Base-by-base conservation (phyloP, 2,888 invertebrate genomes). In the Caenorhabditis sp. region DNA sequence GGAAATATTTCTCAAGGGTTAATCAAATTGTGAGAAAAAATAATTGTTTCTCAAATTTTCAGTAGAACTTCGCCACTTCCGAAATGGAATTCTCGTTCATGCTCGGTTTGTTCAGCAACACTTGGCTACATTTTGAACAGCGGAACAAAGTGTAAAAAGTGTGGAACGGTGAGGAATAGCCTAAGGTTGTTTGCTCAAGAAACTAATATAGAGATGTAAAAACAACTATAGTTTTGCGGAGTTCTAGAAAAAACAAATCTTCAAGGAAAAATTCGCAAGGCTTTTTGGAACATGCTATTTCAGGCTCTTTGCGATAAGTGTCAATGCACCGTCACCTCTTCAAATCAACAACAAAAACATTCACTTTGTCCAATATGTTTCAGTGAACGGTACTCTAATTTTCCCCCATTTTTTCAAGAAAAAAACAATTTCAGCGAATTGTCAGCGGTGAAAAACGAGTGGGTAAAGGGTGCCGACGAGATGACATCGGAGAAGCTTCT, bases 81-180 rank as follows among this genome's bases (percentile, higher is more conserved):
- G 2, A 67, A 68, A 62, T 72, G 72, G 72, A 72, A 72, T 26
- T 62, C 51, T 55, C 59, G 61, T 19, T 50, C 62, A 19, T 81
- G 81, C 61, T 63, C 69, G 1, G 69, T 60, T 1, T 81, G 81
- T 53, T 60, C 66, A 19, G 60, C 65, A 19, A 79, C 76, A n/a
- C 62, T 81, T n/a, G 81, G 81, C 5, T 81, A 78, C 58, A 76
- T 81, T 53, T 53, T 81, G 24, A 78, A 81, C 43, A 70, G 76
- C 36, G 81, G 81, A 1, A 69, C 72, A 3, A 78, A 78, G 54
- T 81, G 81, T 37, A 69, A 67, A 59, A 78, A 74, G 58, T 76
- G 76, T 53, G 43, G 62, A n/a, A 64, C 59, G 1, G 64, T 27
- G 31, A 19, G 17, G n/a, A n/a, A 37, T 37, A 12, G 36, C 61